A percentile compares a stretch with the other conserved stretches of the same genome.
phyloP scores from a whole-genome alignment of 1,140 invertebrate species.

The Helicoverpa zea region DNA sequence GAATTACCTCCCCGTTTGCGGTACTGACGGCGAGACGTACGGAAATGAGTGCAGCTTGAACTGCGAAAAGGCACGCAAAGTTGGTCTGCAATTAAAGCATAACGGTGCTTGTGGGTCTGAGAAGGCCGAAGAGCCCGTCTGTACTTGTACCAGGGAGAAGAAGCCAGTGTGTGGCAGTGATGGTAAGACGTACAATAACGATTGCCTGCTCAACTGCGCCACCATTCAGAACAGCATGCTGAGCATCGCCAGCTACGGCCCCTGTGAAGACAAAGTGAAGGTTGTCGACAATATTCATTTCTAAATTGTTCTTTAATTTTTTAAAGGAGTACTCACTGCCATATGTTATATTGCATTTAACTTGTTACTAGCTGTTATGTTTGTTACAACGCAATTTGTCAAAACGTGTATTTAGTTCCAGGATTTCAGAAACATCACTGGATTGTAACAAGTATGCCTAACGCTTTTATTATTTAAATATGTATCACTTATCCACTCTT shows the following conservation, averaged over 20 bases:
- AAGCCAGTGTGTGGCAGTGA: slow-evolving; percentile 60
- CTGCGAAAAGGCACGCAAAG: slow-evolving; percentile 23
- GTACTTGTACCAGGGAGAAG: slow-evolving; percentile 53
- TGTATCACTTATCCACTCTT: no score
- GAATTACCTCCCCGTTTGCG: slow-evolving; percentile 51
- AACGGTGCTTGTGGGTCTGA: slow-evolving; percentile 18
- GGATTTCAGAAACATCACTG: no score
- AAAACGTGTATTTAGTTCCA: no score
- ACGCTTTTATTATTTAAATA: no score
- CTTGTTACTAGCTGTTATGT: neutral
- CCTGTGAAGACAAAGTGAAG: slow-evolving; percentile 49
- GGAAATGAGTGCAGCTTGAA: slow-evolving; percentile 51
- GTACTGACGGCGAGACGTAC: slow-evolving; percentile 57
- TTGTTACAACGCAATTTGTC: no score
- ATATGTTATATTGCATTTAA: neutral
- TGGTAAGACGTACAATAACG: slow-evolving; percentile 56
- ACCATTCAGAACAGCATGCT: slow-evolving; percentile 37
- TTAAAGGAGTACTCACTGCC: neutral
- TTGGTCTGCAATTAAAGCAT: neutral
- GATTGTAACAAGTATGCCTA: no score
- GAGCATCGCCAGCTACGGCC: slow-evolving; percentile 43
- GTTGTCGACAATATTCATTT: slow-evolving; percentile 6
- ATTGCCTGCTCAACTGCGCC: slow-evolving; percentile 55
- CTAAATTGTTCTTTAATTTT: neutral
- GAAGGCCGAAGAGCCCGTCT: slow-evolving; percentile 37